Base-by-base conservation (phyloP, 2,888 invertebrate species). In the Dasypolia templi region DNA sequence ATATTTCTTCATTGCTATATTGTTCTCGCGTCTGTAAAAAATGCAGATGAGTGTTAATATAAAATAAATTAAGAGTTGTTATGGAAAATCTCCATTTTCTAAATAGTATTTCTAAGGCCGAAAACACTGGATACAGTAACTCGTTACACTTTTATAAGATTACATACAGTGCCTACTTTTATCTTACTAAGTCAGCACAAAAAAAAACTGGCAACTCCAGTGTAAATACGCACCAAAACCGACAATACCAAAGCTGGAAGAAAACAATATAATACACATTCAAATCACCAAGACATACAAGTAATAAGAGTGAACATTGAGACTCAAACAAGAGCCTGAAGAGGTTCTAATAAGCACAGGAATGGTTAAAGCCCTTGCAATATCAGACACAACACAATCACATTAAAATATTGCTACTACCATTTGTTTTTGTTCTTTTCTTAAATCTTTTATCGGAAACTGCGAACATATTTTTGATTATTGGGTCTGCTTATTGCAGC, bases 341-440 rank as follows among this genome's bases (percentile, higher is more conserved):
- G 39, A 63, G 68, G 56, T 69, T 77, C 59, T 84, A 82, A 85
- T 71, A 80, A 70, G 68, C 74, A 32, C 29, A 71, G 49, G 61
- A 85, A 78, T 81, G 74, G 83, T 71, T 72, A 69, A 72, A 75
- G 65, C 65, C 67, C 67, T 71, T 81, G 72, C 75, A 81, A 84
- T 85, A 83, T 72, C 75, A 68, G 63, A 75, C 75, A 83, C 85
- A 84, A 81, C 74, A 84, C 72, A 81, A 85, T 85, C 78, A 74
- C 72, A 85, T 83, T 84, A 84, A 75, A 77, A 83, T 81, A 76
- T 81, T 53, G 56, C 64, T 19, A 4, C 59, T 84, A 84, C 80
- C 12, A 72, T 61, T 56, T 44, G 69, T 68, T 71, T 53, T 66
- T 66, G 46, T 11, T 2, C 5, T 17, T 0, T 6, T 5, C 0